Base-by-base conservation (phyloP, 2,113 vertebrate genomes). In the Lepus americanus region DNA sequence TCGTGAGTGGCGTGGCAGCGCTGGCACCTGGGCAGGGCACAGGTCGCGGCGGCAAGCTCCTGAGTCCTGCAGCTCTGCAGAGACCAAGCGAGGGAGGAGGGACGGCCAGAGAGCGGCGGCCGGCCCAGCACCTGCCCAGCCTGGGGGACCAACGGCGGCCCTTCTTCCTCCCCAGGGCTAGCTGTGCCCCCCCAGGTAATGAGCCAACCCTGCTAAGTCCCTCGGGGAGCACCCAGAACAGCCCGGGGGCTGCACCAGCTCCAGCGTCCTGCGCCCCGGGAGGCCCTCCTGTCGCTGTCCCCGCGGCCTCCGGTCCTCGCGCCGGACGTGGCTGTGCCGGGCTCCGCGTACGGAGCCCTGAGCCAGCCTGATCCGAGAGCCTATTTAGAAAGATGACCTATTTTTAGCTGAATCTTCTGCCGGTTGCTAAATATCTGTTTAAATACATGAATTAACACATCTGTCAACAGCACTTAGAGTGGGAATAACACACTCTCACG, bases 381-480 rank as follows among this genome's bases (percentile, higher is more conserved):
- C 79, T 83, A 2, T 93, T 96, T 11, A 23, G 94, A 78, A 94
- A 36, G 84, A 84, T 80, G 94, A 77, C 92, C 86, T 96, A 81
- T 53, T 64, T 59, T 51, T 94, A 94, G 96, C 76, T 61, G 61
- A 79, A 23, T 82, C 7, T 63, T 64, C 81, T 85, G 63, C 78
- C 14, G 3, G 23, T 90, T 93, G 97, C 87, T 96, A 93, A 97
- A 78, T 96, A 94, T 72, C 92, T 97, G 94, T 81, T 97, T 96
- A 94, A 97, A 97, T 82, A 91, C 90, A 87, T 0, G 67, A 97
- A 97, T 95, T 92, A 96, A 80, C 92, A 94, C 96, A 94, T 92
- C 97, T 97, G 95, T 89, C n/a, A 86, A 82, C 86, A 90, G 96
- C 1, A 5, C 89, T 96, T 82, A 91, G 94, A 90, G 95, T 9